Evolutionary conservation across 2,797 vertebrate genomes (phyloP), one percentile per base, ranked within the genome.

Genomic region (Myotis findleyi): DNA sequence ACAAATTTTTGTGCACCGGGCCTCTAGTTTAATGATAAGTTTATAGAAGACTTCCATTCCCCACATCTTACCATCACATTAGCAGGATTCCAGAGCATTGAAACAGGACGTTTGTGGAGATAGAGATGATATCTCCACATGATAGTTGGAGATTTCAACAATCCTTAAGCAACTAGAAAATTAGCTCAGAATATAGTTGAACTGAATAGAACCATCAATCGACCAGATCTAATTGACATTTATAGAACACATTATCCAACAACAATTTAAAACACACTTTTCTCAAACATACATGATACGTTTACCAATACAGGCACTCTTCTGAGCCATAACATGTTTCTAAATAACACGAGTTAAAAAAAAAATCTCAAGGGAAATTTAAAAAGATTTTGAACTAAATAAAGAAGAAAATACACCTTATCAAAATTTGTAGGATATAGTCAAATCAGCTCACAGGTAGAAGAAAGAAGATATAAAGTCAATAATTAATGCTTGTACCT

Each of bases 341-440:
- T 81, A 91, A 90, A n/a, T 71, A 73, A 80, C 13, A 83, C 2
- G 13, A 62, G n/a, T 51, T 83, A 23, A 82, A 72, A 62, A 62
- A 62, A 51, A 84, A 25, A 21, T 68, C 57, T 75, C 64, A 53
- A 72, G 5, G 81, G 21, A 95, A 71, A 68, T 7, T 69, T 30
- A 25, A 62, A 66, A 59, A 59, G 82, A 80, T 41, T 84, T 84
- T 87, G 23, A 79, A 87, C 14, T 51, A 93, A 94, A 55, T 93
- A 33, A 87, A 84, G n/a, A 89, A 72, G 25, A 79, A 59, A 81
- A 87, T 62, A 27, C 13, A 79, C 57, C 6, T 84, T 73, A 75
- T 14, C 51, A 66, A 89, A 89, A 57, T 51, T 82, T 89, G 17
- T 59, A 12, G 12, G 53, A 33, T 41, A 75, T 30, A 68, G 20